Evolutionary conservation across 1,140 invertebrate species (phyloP).

Genomic region (Cydia strobilella): DNA sequence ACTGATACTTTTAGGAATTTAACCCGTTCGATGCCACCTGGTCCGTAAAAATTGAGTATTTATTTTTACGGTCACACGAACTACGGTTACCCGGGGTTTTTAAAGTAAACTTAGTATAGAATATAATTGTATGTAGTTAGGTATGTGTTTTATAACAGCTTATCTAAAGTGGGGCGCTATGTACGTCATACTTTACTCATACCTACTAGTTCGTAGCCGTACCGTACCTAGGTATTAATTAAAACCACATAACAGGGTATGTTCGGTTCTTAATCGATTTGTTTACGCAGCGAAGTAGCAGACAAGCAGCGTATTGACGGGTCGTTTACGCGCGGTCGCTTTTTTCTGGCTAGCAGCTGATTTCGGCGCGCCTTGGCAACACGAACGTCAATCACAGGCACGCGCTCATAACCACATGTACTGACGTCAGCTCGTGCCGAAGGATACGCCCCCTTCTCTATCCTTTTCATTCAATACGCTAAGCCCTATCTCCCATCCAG

Average conservation of each 20-base stretch:
- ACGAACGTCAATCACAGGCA: conserved; percentile 56
- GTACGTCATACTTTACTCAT: neutral
- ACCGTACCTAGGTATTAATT: neutral
- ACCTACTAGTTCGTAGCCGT: neutral
- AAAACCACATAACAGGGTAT: neutral
- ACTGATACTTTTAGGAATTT: too few species aligned
- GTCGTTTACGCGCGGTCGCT: conserved; percentile 41
- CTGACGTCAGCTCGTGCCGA: conserved; percentile 55
- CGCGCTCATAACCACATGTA: conserved; percentile 54
- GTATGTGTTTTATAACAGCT: neutral
- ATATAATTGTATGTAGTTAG: too few species aligned
- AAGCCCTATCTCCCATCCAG: conserved; percentile 44
- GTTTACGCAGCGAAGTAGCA: conserved; percentile 13
- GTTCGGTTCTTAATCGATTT: neutral
- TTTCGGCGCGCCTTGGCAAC: conserved; percentile 59
- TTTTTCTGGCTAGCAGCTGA: conserved; percentile 70
- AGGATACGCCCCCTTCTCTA: conserved; percentile 51
- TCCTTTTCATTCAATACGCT: conserved; percentile 49
- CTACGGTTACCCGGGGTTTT: too few species aligned
- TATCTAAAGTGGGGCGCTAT: neutral
- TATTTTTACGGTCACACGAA: too few species aligned
- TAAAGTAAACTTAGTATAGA: too few species aligned
- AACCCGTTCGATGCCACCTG: too few species aligned
- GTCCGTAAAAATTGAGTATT: too few species aligned
- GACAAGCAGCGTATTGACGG: conserved; percentile 34